Percentiles rank a stretch among this genome's conserved stretches.
Evolutionary conservation across 2,888 invertebrate species (phyloP).

Genomic region (Cerceris ruficornis): DNA sequence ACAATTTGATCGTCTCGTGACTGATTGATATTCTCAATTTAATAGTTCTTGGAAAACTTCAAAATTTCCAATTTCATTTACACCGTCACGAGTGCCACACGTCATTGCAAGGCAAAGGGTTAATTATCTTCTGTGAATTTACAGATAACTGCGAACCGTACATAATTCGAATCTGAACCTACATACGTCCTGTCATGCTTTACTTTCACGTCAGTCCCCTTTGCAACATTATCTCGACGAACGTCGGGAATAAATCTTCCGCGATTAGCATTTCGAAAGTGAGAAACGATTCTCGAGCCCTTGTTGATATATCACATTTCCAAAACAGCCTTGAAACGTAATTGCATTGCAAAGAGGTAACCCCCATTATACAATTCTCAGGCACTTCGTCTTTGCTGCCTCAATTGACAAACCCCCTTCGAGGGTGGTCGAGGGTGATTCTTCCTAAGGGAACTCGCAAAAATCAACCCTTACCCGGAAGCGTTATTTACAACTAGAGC

Average conservation of each 20-base stretch:
- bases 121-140: too few species aligned
- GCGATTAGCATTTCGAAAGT: not conserved
- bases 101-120: too few species aligned
- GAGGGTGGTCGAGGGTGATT: not conserved
- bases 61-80: too few species aligned
- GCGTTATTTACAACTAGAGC: conserved; percentile 80
- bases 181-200: too few species aligned
- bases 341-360: conserved; percentile 49
- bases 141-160: too few species aligned
- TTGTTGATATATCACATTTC: conserved; percentile 41
- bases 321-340: conserved; percentile 23
- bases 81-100: too few species aligned
- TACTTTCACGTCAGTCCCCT: too few species aligned
- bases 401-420: conserved; percentile 18
- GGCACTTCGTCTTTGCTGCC: not conserved
- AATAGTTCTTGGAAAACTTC: too few species aligned
- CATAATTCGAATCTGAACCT: too few species aligned
- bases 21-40: too few species aligned
- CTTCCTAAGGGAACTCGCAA: conserved; percentile 58
- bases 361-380: conserved; percentile 39
- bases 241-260: not conserved
- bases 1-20: too few species aligned
- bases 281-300: too few species aligned
- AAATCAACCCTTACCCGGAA: conserved; percentile 71
- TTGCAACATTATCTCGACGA: not conserved